Base-by-base conservation (phyloP, 2,113 vertebrate genomes). In the Trachemys scripta region DNA sequence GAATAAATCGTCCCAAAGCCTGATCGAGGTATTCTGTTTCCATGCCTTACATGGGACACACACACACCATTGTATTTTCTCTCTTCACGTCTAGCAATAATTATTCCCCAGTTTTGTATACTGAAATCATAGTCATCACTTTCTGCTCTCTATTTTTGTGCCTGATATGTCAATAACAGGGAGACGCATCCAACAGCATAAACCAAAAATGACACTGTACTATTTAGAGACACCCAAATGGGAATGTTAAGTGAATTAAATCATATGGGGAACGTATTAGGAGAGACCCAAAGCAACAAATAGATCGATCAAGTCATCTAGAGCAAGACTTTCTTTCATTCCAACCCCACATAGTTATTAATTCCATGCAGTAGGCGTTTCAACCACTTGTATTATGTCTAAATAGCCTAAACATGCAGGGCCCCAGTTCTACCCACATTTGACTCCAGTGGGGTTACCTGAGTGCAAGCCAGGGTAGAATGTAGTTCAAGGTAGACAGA, bases 121-220 rank as follows among this genome's bases (percentile, higher is more conserved):
- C 82, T 97, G 93, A 95, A 97, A 97, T 96, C 92, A 84, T 90
- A 80, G 38, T 85, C 90, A 96, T 96, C 95, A 96, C 97, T 97
- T 97, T 92, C 96, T 97, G 95, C 95, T 93, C 27, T 62, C 27
- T 14, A 31, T 31, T 62, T 72, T 38, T 72, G 84, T 87, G 94
- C 90, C 82, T 95, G 91, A 54, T 96, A 27, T 94, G 95, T 88
- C 91, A 92, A 90, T 10, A 4, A 59, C 84, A 83, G 59, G 75
- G 19, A 65, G 80, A 80, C 87, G 42, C 5, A 87, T 91, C 16
- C 5, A 0, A 0, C 11, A 19, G 80, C 31, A 13, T 51, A 54
- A 31, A 27, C 1, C 19, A 38, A 69, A 13, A 51, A 85, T 65
- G 2, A 2, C n/a, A 1, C 5, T 89, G 80, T 89, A 29, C 38